Conservation (phyloP, 2,113 vertebrate species). For the Neoarius graeffei region DNA sequence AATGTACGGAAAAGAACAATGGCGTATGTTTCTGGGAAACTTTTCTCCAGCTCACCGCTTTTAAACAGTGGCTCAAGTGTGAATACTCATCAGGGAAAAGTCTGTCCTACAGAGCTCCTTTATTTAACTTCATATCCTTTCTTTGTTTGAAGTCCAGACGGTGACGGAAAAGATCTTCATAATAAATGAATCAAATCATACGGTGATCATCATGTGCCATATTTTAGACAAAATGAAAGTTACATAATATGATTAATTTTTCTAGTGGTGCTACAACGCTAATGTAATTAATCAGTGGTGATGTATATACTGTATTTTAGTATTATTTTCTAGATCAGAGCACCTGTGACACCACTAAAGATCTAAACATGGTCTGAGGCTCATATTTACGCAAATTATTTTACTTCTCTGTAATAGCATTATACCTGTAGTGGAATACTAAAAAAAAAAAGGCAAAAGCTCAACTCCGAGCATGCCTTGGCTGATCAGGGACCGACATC, state of each 20-base stretch:
- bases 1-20: slow-evolving; percentile 28
- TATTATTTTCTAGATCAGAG: not conserved
- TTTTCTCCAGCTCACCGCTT: slow-evolving; percentile 6
- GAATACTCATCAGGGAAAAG: not conserved
- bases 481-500: not conserved
- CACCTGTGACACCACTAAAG: not conserved
- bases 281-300: not conserved
- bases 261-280: not conserved
- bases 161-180: not conserved
- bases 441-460: not conserved
- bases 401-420: not conserved
- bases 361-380: not conserved
- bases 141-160: not conserved
- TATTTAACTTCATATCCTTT: not conserved
- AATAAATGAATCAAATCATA: not conserved
- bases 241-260: not conserved
- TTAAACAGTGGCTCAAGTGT: slow-evolving; percentile 18
- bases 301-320: not conserved
- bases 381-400: not conserved
- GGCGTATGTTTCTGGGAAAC: slow-evolving; percentile 8
- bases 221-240: not conserved
- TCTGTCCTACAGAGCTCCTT: slow-evolving; percentile 1
- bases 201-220: not conserved
- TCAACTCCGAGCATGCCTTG: not conserved
- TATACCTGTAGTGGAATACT: not conserved